Percentiles rank a stretch among this genome's conserved stretches.
phyloP scores from a whole-genome alignment of 2,797 vertebrate species.

The Bucorvus abyssinicus region DNA sequence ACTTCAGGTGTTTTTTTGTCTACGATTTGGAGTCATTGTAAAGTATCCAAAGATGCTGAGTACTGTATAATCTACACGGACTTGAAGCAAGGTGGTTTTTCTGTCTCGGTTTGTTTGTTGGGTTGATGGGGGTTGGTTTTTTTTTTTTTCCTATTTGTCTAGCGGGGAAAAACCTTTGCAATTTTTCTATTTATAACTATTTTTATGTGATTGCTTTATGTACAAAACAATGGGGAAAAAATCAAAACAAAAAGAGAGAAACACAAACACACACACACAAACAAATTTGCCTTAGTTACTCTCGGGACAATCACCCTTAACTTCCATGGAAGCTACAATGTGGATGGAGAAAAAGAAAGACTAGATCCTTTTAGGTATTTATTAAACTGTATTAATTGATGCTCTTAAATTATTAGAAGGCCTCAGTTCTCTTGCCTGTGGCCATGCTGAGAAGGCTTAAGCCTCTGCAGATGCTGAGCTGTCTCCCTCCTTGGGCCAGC shows the following conservation, averaged over 20 bases:
- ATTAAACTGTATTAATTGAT: slow-evolving; percentile 72
- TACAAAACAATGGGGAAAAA: slow-evolving; percentile 59
- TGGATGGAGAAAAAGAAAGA: background rate
- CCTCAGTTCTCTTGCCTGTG: slow-evolving; percentile 37
- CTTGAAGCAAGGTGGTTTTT: slow-evolving; percentile 69
- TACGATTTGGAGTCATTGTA: slow-evolving; percentile 71
- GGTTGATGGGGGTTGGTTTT: slow-evolving; percentile 21
- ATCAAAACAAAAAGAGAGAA: slow-evolving; percentile 36
- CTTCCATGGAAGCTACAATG: slow-evolving; percentile 55
- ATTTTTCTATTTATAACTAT: slow-evolving; percentile 82
- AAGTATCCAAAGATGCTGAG: slow-evolving; percentile 79
- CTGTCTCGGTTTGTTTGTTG: slow-evolving; percentile 38
- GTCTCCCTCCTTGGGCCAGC: background rate
- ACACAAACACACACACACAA: slow-evolving; percentile 41
- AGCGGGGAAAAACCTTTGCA: slow-evolving; percentile 65
- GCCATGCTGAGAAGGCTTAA: background rate
- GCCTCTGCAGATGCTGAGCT: background rate
- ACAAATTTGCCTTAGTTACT: slow-evolving; percentile 80
- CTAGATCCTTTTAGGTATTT: slow-evolving; percentile 68
- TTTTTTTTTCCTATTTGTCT: slow-evolving; percentile 61
- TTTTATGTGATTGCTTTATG: slow-evolving; percentile 80
- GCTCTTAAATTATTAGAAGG: slow-evolving; percentile 62
- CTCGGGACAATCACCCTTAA: slow-evolving; percentile 78
- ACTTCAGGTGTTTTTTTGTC: background rate
- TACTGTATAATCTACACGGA: slow-evolving; percentile 76